phyloP scores from a whole-genome alignment of 2,888 invertebrate genomes.

The Antitype chi region DNA sequence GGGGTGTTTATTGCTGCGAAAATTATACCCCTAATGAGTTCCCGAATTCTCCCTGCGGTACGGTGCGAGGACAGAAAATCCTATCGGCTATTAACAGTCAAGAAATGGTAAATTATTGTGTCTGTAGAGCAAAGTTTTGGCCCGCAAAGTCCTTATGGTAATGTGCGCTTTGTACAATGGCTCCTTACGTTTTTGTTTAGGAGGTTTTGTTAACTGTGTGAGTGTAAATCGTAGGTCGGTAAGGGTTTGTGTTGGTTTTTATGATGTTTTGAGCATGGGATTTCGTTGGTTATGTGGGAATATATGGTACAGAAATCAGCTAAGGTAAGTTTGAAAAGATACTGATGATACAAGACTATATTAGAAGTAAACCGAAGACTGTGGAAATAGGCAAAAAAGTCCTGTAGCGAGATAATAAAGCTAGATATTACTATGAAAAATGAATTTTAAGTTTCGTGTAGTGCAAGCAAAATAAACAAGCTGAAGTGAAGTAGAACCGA shows the following conservation, averaged over 20 bases:
- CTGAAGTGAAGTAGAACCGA: no score
- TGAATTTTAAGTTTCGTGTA: neutral
- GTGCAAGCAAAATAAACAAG: no score
- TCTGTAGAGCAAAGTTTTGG: conserved; percentile 72
- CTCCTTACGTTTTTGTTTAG: conserved; percentile 71
- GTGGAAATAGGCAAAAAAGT: neutral
- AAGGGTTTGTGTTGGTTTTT: conserved; percentile 25
- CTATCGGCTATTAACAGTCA: conserved; percentile 90
- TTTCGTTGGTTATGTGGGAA: neutral
- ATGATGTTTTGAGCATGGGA: neutral
- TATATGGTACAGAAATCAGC: no score
- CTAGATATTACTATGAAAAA: neutral
- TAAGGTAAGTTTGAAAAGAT: no score
- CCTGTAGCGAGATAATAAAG: neutral
- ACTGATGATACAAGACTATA: neutral
- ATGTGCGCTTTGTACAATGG: conserved; percentile 77
- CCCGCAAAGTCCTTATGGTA: conserved; percentile 83
- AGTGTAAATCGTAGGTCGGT: conserved; percentile 44
- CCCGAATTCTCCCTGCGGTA: conserved; percentile 81
- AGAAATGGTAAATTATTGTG: conserved; percentile 86
- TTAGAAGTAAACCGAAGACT: neutral
- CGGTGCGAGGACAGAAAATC: conserved; percentile 85
- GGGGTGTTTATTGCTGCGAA: conserved; percentile 89
- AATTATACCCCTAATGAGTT: conserved; percentile 90
- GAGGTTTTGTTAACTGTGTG: conserved; percentile 53